Base-by-base conservation (phyloP, 2,797 vertebrate genomes). In the Micrastur ruficollis region DNA sequence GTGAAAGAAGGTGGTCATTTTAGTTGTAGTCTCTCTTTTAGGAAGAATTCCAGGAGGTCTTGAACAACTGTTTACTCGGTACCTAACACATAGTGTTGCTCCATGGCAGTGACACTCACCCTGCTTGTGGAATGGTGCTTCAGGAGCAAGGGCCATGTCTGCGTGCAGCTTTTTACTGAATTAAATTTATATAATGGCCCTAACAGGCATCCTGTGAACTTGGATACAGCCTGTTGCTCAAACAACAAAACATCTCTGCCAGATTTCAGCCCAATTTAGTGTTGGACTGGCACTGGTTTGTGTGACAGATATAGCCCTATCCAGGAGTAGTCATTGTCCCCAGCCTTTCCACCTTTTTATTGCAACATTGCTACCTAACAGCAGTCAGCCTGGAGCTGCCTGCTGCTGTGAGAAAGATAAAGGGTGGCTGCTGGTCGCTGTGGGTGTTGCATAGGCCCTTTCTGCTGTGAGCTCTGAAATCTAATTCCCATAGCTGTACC, bases 301-400 rank as follows among this genome's bases (percentile, higher is more conserved):
- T 63, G 55, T 49, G 67, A 27, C 21, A 29, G 36, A 61, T 21
- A 6, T 2, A 29, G 52, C 8, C 26, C 22, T 86, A 86, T 12
- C 25, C 31, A 11, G 65, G 40, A 72, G 26, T 6, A 27, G 58
- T 34, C 8, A 8, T 12, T 68, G 32, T 36, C 42, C 38, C 8
- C 25, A 25, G 34, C 5, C 49, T 83, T 89, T 36, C 27, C 20
- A 36, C 31, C 16, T 62, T 46, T 62, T 23, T 36, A 11, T 20
- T 76, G 67, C 44, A 29, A 6, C 0, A 0, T 27, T 0, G 0
- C 22, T 52, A 1, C 49, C 52, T 40, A 8, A 31, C 23, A 59
- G 74, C 1, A 2, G 20, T 67, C 65, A 32, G 18, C 27, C 25
- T n/a, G 31, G n/a, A 84, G 58, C 73, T 76, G 34, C 53, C 38